Base-by-base conservation (phyloP, 2,113 vertebrate species). In the Oreocharis arfaki region DNA sequence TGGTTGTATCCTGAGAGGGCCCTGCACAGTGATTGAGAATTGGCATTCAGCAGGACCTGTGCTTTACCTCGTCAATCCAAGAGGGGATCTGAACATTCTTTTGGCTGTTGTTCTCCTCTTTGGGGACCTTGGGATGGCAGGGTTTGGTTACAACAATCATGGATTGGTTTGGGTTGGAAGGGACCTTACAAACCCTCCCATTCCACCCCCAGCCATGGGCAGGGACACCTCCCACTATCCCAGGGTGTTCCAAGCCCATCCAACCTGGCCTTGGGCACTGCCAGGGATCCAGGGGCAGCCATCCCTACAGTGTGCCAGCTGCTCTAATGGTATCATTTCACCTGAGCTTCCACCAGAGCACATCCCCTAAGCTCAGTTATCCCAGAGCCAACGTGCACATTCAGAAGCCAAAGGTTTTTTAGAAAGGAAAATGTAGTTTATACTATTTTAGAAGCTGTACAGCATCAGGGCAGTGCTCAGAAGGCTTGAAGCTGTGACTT, bases 11-110 rank as follows among this genome's bases (percentile, higher is more conserved):
- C 35, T 46, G 60, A 46, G 46, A 55, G 22, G 26, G 49, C 64
- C 41, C 42, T 61, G 42, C 52, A 15, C 8, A 13, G 22, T 22
- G 30, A 59, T 7, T 55, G 64, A 44, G 60, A 55, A 74, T 24
- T 5, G 39, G 19, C 37, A 6, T 42, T 74, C 49, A 27, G 55
- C 17, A 2, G 1, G 32, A 30, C 11, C 33, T 64, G 65, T 56
- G 24, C 26, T 35, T 61, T 39, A 21, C 46, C 53, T 32, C 1
- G 0, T 24, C 50, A 28, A 10, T n/a, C 16, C n/a, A 18, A 19
- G 27, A 57, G 32, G 39, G 37, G 33, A 13, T 26, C 30, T 57
- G 15, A 21, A 19, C 20, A 11, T 12, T 39, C 33, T 57, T 57
- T 39, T 17, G 33, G 52, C 10, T 63, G 2, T 67, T 57, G 3